Percentiles rank a stretch among this genome's conserved stretches.
Conservation (phyloP, 2,797 vertebrate genomes). For the Leuciscus waleckii region DNA sequence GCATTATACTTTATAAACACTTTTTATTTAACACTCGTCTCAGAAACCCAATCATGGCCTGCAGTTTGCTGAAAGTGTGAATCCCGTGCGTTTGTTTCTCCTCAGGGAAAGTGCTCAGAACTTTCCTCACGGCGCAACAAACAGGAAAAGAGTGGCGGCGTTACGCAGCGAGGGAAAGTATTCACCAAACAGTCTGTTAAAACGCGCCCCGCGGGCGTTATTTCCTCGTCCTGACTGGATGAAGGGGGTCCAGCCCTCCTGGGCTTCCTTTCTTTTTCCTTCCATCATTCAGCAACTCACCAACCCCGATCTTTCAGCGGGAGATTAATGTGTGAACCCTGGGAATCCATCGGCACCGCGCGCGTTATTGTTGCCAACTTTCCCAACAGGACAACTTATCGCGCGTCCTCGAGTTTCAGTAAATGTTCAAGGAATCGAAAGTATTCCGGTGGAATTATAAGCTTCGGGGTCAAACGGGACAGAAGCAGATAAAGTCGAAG, state of each 20-base stretch:
- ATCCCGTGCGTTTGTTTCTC: neutral
- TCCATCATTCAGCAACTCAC: conserved; percentile 25
- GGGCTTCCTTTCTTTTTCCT: conserved; percentile 32
- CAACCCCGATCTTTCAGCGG: conserved; percentile 39
- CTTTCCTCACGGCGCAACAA: conserved; percentile 27
- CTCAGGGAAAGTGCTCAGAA: neutral
- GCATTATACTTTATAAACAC: neutral
- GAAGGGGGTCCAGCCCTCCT: conserved; percentile 34
- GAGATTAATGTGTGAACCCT: conserved; percentile 12
- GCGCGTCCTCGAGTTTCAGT: conserved; percentile 31
- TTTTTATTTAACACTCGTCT: neutral
- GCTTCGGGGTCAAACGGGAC: conserved; percentile 32
- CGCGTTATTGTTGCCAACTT: conserved; percentile 12
- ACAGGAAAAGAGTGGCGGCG: conserved; percentile 42
- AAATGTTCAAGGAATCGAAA: conserved; percentile 43
- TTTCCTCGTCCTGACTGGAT: conserved; percentile 38
- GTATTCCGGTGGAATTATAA: conserved; percentile 38
- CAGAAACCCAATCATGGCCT: neutral
- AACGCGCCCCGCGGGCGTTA: conserved; percentile 30
- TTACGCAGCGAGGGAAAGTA: conserved; percentile 30
- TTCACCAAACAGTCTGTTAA: conserved; percentile 16
- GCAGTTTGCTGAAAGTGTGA: neutral
- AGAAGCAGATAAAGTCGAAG: conserved; percentile 38
- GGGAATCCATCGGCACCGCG: neutral
- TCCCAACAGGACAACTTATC: conserved; percentile 1